Evolutionary conservation across 2,113 vertebrate species (phyloP).

Genomic region (Alaudala cheleensis): DNA sequence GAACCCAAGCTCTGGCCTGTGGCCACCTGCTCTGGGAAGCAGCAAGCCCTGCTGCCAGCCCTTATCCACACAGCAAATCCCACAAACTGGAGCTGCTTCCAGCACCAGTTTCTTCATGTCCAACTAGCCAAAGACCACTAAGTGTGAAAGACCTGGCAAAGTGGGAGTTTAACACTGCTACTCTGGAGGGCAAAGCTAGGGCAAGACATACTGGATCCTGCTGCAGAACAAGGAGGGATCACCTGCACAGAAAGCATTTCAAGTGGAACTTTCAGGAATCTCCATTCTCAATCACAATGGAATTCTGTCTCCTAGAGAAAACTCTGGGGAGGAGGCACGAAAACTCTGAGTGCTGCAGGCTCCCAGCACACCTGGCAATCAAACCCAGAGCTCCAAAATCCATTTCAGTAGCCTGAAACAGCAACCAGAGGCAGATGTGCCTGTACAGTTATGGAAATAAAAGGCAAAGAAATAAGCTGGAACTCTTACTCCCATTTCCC

Average conservation of each 20-base stretch:
- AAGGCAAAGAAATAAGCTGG: slow-evolving; percentile 3
- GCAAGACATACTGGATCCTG: neutral
- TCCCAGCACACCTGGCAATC: neutral
- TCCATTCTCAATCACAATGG: neutral
- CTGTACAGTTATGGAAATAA: neutral
- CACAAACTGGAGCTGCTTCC: neutral
- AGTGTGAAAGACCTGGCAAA: neutral
- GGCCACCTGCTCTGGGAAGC: rapidly evolving
- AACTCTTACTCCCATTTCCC: slow-evolving; percentile 25
- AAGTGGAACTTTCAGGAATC: neutral
- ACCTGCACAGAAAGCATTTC: neutral
- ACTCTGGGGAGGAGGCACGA: neutral
- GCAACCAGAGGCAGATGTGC: neutral
- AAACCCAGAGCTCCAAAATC: neutral
- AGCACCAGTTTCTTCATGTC: neutral
- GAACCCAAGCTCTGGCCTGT: neutral
- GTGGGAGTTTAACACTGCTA: rapidly evolving
- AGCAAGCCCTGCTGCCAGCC: neutral
- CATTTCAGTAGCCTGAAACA: neutral
- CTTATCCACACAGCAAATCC: neutral
- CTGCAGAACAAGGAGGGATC: neutral
- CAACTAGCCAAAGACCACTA: neutral
- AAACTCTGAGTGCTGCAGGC: rapidly evolving
- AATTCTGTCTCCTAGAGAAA: neutral
- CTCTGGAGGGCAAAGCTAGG: neutral